Percentiles rank a stretch among this genome's conserved stretches.
These are phyloP conservation scores for Mastomys coucha DNA, from an alignment of 2,113 vertebrate species.

Conservation along the genomic window DNA sequence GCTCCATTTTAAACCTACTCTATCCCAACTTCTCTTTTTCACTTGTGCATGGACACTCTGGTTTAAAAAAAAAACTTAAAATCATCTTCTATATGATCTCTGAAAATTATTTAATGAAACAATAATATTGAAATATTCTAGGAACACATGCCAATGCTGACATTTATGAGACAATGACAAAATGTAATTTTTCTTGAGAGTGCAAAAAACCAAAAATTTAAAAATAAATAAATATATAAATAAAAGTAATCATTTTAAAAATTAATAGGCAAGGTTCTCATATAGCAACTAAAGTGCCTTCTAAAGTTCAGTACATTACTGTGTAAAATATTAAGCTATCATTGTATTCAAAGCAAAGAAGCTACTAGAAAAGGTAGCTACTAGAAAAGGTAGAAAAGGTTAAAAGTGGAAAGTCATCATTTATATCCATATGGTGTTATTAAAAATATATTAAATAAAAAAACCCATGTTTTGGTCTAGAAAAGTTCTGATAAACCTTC, in stretches of 20 bases:
- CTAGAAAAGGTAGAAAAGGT: too few relatives aligned
- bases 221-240: background rate
- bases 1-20: background rate
- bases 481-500: background rate
- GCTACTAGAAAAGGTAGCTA: background rate
- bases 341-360: background rate
- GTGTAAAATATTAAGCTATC: background rate
- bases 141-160: background rate
- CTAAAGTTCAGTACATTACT: background rate
- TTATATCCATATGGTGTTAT: background rate
- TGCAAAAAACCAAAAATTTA: background rate
- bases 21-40: background rate
- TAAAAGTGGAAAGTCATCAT: slow-evolving; percentile 49
- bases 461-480: background rate
- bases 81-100: background rate
- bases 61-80: background rate
- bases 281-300: background rate
- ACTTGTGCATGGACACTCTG: background rate
- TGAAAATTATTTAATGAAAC: slow-evolving; percentile 37
- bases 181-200: background rate
- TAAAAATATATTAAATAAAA: background rate
- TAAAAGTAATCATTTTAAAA: background rate
- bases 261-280: background rate
- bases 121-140: background rate
- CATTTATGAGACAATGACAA: background rate